phyloP scores from a whole-genome alignment of 2,888 invertebrate genomes.

The Limnephilus lunatus region DNA sequence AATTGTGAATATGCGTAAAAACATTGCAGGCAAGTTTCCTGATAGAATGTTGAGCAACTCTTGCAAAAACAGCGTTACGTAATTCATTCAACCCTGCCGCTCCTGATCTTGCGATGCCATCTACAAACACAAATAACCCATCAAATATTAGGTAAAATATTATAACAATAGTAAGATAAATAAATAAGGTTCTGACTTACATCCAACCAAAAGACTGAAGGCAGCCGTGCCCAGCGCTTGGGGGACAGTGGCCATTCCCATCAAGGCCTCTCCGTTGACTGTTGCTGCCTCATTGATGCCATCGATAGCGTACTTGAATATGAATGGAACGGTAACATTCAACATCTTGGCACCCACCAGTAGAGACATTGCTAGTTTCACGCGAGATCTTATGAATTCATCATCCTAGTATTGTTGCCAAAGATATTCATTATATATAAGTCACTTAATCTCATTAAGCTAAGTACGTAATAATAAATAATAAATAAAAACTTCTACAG shows the following conservation, averaged over 20 bases:
- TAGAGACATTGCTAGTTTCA: slow-evolving; percentile 88
- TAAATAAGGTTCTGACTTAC: slow-evolving; percentile 78
- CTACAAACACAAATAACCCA: slow-evolving; percentile 74
- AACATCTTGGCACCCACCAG: slow-evolving; percentile 90
- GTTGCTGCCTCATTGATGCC: slow-evolving; percentile 83
- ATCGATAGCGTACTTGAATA: slow-evolving; percentile 96
- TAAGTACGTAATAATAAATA: neutral
- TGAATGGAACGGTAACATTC: slow-evolving; percentile 95
- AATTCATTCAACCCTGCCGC: slow-evolving; percentile 97
- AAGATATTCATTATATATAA: neutral
- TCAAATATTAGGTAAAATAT: neutral
- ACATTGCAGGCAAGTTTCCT: slow-evolving; percentile 95
- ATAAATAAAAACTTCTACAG: neutral
- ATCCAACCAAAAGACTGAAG: slow-evolving; percentile 90
- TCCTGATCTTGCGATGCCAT: slow-evolving; percentile 94
- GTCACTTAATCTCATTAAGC: neutral
- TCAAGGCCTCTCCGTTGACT: slow-evolving; percentile 74
- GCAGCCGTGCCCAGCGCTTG: slow-evolving; percentile 88
- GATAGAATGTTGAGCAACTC: slow-evolving; percentile 98
- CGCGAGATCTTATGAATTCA: slow-evolving; percentile 84
- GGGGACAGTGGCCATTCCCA: slow-evolving; percentile 88
- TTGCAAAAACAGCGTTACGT: slow-evolving; percentile 97
- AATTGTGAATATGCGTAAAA: slow-evolving; percentile 95
- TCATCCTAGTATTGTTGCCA: slow-evolving; percentile 80
- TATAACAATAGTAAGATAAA: neutral